Evolutionary conservation across 2,888 invertebrate genomes (phyloP).

Genomic region (Metalampra italica): DNA sequence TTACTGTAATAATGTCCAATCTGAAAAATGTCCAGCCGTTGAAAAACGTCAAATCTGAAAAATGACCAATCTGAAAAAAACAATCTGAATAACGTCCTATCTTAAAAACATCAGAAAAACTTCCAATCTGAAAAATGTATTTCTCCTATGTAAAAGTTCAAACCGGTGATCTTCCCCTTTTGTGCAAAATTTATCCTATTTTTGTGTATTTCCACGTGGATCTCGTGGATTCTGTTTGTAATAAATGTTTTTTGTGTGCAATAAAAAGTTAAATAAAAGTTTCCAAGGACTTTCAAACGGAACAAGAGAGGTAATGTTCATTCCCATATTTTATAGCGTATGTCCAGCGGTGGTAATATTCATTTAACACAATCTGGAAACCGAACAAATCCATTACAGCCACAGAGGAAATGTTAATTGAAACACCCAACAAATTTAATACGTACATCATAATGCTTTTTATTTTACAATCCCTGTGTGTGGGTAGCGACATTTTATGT

Average conservation of each 20-base stretch:
- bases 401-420: slow-evolving; percentile 42
- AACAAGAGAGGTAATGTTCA: not conserved
- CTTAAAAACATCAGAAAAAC: too few species aligned
- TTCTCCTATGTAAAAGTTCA: too few species aligned
- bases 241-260: not conserved
- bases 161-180: too few species aligned
- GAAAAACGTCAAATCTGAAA: too few species aligned
- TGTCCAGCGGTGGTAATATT: slow-evolving; percentile 29
- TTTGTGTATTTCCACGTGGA: too few species aligned
- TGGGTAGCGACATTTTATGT: slow-evolving; percentile 5
- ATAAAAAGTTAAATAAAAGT: not conserved
- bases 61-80: too few species aligned
- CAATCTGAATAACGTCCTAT: too few species aligned
- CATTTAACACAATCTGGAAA: slow-evolving; percentile 43
- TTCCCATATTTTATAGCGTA: not conserved
- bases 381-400: slow-evolving; percentile 52
- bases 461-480: slow-evolving; percentile 39
- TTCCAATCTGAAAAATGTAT: too few species aligned
- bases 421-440: slow-evolving; percentile 54
- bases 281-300: not conserved
- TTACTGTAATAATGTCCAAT: too few species aligned
- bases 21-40: too few species aligned
- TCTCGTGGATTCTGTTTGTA: too few species aligned
- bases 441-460: slow-evolving; percentile 58
- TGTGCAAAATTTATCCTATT: too few species aligned